Percentiles rank a stretch among this genome's conserved stretches.
phyloP scores from a whole-genome alignment of 2,113 vertebrate species.

The Otus sunia region DNA sequence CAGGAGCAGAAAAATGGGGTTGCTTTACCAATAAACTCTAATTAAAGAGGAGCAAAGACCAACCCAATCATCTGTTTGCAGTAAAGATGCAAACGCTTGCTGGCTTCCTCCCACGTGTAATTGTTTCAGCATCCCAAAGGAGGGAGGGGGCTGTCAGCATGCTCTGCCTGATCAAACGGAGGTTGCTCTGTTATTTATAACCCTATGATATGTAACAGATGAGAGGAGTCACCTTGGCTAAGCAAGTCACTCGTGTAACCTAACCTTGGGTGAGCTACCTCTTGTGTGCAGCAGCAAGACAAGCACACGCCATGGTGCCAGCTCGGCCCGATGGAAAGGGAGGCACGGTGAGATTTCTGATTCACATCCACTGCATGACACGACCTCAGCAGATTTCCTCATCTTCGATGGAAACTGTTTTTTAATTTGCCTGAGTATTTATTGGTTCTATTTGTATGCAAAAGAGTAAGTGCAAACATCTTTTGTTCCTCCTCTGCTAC shows the following conservation, averaged over 20 bases:
- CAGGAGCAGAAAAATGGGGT: conserved; percentile 10
- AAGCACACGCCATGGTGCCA: not conserved
- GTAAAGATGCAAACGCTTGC: not conserved
- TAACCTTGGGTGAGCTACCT: conserved; percentile 23
- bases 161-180: not conserved
- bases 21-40: conserved; percentile 2
- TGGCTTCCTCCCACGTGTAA: not conserved
- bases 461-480: not conserved
- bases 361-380: not conserved
- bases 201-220: conserved; percentile 37
- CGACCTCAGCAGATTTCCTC: not conserved
- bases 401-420: not conserved
- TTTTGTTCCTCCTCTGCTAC: not conserved
- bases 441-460: not conserved
- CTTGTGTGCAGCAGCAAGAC: not conserved
- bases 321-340: not conserved
- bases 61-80: not conserved
- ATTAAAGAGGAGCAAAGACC: not conserved
- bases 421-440: not conserved
- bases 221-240: conserved; percentile 60
- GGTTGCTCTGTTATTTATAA: conserved; percentile 48
- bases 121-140: not conserved
- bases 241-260: conserved; percentile 3
- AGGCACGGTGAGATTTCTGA: accelerated
- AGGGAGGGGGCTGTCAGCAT: not conserved